These are phyloP conservation scores for Grammomys surdaster DNA, from an alignment of 2,113 vertebrate species.

Conservation along the genomic window DNA sequence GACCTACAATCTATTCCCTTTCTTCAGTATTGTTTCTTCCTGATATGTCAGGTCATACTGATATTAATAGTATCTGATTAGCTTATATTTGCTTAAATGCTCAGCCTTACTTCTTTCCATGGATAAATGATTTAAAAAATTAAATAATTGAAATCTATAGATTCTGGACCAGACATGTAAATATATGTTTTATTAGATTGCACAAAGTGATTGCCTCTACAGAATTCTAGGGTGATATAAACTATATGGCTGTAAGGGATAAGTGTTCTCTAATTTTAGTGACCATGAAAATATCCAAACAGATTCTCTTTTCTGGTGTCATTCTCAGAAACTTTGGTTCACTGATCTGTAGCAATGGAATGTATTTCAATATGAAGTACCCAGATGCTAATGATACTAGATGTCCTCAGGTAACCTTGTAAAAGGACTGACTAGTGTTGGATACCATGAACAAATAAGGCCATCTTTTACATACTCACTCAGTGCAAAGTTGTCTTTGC, in stretches of 20 bases:
- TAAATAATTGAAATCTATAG: constrained; percentile 31
- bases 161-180: not conserved
- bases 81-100: not conserved
- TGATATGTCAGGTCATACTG: not conserved
- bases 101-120: not conserved
- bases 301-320: not conserved
- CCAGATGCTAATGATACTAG: not conserved
- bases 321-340: not conserved
- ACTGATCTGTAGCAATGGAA: not conserved
- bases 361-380: not conserved
- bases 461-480: not conserved
- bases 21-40: not conserved
- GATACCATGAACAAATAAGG: not conserved
- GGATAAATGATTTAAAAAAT: constrained; percentile 8
- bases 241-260: not conserved
- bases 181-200: not conserved
- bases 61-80: not conserved
- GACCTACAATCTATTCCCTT: not conserved
- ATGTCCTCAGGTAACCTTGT: not conserved
- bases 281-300: not conserved
- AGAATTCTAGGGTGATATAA: constrained; percentile 7
- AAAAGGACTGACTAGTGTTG: not conserved
- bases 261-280: constrained; percentile 11
- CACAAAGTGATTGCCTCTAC: not conserved
- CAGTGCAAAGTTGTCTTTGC: not conserved